Percentiles rank a stretch among this genome's conserved stretches.
phyloP scores from a whole-genome alignment of 1,140 invertebrate species.

The Aphelinus certus region DNA sequence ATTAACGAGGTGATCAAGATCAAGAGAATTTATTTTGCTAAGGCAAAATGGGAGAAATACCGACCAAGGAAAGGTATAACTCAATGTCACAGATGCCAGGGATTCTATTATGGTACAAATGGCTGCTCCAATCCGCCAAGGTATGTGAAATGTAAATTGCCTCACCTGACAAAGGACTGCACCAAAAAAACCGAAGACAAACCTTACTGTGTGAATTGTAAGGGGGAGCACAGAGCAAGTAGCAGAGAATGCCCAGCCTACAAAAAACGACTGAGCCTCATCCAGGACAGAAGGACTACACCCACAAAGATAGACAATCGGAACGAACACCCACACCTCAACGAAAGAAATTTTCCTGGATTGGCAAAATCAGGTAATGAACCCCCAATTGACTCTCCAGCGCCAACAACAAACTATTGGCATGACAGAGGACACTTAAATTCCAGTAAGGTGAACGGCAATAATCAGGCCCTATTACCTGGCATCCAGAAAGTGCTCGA shows the following conservation, averaged over 20 bases:
- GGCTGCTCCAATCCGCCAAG: neutral
- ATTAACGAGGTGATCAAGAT: neutral
- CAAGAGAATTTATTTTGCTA: neutral
- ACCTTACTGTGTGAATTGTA: neutral
- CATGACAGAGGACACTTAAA: too few species aligned
- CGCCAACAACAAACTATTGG: too few species aligned
- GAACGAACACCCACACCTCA: too few species aligned
- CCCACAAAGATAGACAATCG: too few species aligned
- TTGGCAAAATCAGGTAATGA: too few species aligned
- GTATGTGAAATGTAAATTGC: slow-evolving; percentile 12
- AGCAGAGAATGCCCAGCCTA: neutral
- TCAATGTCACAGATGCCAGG: slow-evolving; percentile 22
- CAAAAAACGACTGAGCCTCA: neutral
- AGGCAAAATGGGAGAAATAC: neutral
- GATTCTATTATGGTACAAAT: slow-evolving; percentile 5
- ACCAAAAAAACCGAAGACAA: neutral
- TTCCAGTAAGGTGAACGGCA: too few species aligned
- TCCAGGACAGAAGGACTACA: too few species aligned
- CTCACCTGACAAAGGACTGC: neutral
- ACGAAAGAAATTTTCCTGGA: too few species aligned
- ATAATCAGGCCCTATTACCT: too few species aligned
- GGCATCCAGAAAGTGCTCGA: too few species aligned
- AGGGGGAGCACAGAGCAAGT: neutral
- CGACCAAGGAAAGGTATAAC: neutral
- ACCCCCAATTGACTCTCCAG: too few species aligned